Conservation (phyloP, 2,888 invertebrate species). For the Chrysodeixis includens region DNA sequence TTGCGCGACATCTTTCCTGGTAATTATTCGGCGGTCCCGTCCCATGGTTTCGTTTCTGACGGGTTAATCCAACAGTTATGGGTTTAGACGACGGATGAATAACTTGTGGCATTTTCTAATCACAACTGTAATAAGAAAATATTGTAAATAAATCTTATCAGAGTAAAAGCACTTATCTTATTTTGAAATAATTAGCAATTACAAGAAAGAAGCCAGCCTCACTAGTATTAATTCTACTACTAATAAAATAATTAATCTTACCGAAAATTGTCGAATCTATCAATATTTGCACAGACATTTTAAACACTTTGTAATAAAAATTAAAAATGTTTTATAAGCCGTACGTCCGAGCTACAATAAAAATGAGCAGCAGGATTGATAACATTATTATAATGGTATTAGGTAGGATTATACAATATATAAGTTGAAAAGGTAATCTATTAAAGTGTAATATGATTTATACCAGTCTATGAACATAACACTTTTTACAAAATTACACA, state of each 20-base stretch:
- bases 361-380: slow-evolving; percentile 2
- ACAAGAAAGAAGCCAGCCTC: slow-evolving; percentile 36
- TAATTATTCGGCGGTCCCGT: slow-evolving; percentile 16
- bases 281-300: background rate
- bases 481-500: slow-evolving; percentile 63
- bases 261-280: slow-evolving; percentile 15
- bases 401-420: slow-evolving; percentile 1
- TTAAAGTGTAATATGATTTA: slow-evolving; percentile 7
- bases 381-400: slow-evolving; percentile 23
- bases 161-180: background rate
- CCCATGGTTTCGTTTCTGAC: slow-evolving; percentile 13
- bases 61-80: slow-evolving; percentile 20
- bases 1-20: slow-evolving; percentile 28
- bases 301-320: background rate
- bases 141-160: background rate
- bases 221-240: background rate
- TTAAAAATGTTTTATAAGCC: background rate
- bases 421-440: slow-evolving; percentile 3
- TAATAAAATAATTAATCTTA: slow-evolving; percentile 28
- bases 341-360: slow-evolving; percentile 1
- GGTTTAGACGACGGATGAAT: slow-evolving; percentile 18
- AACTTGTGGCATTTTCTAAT: slow-evolving; percentile 14
- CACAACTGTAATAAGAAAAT: slow-evolving; percentile 29
- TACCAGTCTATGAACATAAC: slow-evolving; percentile 13
- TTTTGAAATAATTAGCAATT: slow-evolving; percentile 22